Evolutionary conservation across 2,888 invertebrate genomes (phyloP), one percentile per base, ranked within the genome.

Genomic region (Trissolcus japonicus): DNA sequence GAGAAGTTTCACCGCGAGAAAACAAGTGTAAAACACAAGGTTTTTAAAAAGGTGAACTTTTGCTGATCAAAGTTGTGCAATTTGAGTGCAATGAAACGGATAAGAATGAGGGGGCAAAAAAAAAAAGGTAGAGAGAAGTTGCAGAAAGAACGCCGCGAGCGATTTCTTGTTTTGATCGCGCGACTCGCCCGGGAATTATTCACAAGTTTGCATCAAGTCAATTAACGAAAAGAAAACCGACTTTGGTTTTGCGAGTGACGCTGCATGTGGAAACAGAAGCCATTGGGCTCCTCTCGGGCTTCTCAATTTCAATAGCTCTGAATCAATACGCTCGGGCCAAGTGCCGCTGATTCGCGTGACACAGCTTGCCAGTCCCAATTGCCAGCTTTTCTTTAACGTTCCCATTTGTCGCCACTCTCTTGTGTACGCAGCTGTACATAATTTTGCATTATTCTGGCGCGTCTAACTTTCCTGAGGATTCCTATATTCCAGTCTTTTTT

Each of bases 21-120:
- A 68, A 75, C 68, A 63, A 68, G 75, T 75, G 75, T 75, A 75
- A 68, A 75, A 68, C 63, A 75, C 61, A 43, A 21, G 72, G 21
- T 61, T 66, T 35, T 71, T 71, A 66, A 71, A 76, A 71, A 57
- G 71, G 56, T 29, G 25, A 71, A 76, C 66, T 71, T 76, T 67
- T 66, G 66, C 57, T 71, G 76, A 76, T 71, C 66, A 71, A 76
- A 76, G 71, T 76, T 76, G 67, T 40, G 56, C 62, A 61, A 71
- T 71, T 71, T 71, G 66, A 71, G 67, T 60, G 51, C 66, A 40
- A 59, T 60, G 61, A 56, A 71, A 71, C 59, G 62, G 35, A 35
- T 35, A 69, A 55, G 75, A 65, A 75, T 68, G 65, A 69, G 69
- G 57, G 66, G 61, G 66, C 56, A 35, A 11, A 11, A 9, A 35